Evolutionary conservation across 2,888 invertebrate species (phyloP), one percentile per base, ranked within the genome.

Genomic region (Palloptera scutellata): DNA sequence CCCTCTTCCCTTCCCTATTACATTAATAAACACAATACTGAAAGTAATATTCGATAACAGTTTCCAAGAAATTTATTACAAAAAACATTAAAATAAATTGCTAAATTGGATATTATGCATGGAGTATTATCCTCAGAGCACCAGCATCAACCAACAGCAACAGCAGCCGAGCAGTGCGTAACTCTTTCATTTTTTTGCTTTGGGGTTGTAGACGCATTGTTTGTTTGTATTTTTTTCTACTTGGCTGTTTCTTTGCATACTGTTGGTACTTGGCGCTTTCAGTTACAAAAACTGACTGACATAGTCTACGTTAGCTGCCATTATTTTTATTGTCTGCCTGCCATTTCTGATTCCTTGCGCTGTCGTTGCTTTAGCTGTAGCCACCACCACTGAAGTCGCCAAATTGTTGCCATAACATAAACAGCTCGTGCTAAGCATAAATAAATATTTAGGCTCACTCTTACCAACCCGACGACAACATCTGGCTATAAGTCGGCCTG

Each of bases 21-120:
- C 6, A 4, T 30, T 30, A 2, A 30, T 30, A 4, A 4, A 30
- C 6, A 30, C 30, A 30, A 30, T 30, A 30, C 30, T 30, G 30
- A 30, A 30, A 30, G 30, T 30, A 57, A 64, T 51, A 51, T 64
- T 64, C 63, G 43, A 43, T 30, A 59, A 52, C 43, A n/a, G 42
- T 64, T 64, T 64, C 53, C 64, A 53, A 59, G 30, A 59, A 64
- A 64, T 59, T 64, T 59, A 64, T 59, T 64, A 59, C n/a, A 52
- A 59, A 64, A 59, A 52, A 59, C 51, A 64, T 64, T 59, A 43
- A 64, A 59, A 51, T 59, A 64, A 64, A 64, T 64, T 59, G 43
- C 53, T 51, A 59, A 64, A 64, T 52, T 52, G 42, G 45, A 13
- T 42, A 52, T 30, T 51, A 41, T 17, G 15, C 20, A 42, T 42